Evolutionary conservation across 2,888 invertebrate genomes (phyloP).

Genomic region (Tetragnatha montana): DNA sequence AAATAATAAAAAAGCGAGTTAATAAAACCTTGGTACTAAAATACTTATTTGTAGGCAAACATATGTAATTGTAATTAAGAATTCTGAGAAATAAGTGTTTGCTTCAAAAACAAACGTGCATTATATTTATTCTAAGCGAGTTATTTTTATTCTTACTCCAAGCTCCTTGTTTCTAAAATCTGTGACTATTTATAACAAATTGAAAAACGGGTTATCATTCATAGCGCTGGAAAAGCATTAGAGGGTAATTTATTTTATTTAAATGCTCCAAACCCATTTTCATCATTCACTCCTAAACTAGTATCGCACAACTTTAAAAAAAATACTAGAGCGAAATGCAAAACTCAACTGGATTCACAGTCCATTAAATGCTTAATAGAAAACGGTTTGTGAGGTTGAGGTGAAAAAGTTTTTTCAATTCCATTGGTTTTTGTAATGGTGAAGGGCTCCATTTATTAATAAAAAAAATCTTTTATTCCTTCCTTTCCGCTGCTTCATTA

Average conservation of each 20-base stretch:
- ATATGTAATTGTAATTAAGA: not conserved
- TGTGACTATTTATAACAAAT: not conserved
- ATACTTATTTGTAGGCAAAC: too few species aligned
- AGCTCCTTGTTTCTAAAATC: not conserved
- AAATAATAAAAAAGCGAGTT: too few species aligned
- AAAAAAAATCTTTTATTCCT: not conserved
- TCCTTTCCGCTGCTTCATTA: constrained; percentile 6
- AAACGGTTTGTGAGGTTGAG: constrained; percentile 3
- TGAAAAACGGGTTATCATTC: not conserved
- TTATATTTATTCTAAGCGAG: not conserved
- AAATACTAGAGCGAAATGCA: not conserved
- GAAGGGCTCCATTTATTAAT: not conserved
- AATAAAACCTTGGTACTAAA: too few species aligned
- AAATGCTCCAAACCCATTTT: not conserved
- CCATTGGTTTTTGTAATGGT: not conserved
- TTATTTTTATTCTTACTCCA: not conserved
- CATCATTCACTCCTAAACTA: not conserved
- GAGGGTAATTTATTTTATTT: not conserved
- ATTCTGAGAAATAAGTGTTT: not conserved
- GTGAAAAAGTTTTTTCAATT: constrained; percentile 2
- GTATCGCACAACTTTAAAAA: constrained; percentile 5
- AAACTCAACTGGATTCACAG: constrained; percentile 21
- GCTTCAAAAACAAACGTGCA: not conserved
- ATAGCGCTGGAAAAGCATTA: not conserved
- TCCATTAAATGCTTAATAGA: constrained; percentile 25